phyloP scores from a whole-genome alignment of 2,113 vertebrate genomes.

The Dicaeum eximium region DNA sequence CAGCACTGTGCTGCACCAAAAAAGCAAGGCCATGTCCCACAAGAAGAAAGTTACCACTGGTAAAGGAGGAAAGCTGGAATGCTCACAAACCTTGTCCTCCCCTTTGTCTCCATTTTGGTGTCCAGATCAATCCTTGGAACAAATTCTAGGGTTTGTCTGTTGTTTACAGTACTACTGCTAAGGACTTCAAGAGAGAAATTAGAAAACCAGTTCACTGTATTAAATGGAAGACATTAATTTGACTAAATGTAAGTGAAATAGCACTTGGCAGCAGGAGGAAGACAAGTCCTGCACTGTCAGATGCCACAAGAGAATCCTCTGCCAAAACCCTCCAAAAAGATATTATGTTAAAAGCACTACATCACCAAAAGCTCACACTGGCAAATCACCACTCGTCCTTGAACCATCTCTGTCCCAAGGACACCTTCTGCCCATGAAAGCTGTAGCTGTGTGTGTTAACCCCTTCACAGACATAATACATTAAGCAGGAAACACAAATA shows the following conservation, averaged over 20 bases:
- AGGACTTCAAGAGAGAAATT: background rate
- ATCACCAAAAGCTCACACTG: background rate
- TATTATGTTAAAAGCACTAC: conserved; percentile 7
- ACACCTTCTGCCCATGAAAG: background rate
- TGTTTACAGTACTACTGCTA: background rate
- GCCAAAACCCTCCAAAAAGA: conserved; percentile 22
- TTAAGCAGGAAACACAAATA: background rate
- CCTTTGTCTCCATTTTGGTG: background rate
- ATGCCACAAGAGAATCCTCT: background rate
- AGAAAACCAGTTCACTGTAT: background rate
- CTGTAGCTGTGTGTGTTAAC: background rate
- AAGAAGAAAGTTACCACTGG: background rate
- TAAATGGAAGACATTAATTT: conserved; percentile 30
- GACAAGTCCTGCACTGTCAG: background rate
- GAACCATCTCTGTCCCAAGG: background rate
- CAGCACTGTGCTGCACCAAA: background rate
- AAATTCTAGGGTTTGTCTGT: background rate
- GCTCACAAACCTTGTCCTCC: background rate
- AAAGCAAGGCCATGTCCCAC: background rate
- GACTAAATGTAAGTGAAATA: background rate
- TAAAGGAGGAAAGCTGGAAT: background rate
- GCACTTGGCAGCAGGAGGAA: background rate
- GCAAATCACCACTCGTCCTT: background rate
- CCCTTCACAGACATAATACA: background rate
- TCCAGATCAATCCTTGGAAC: background rate